Conservation (phyloP, 2,888 invertebrate species). For the Ferrisia virgata region DNA sequence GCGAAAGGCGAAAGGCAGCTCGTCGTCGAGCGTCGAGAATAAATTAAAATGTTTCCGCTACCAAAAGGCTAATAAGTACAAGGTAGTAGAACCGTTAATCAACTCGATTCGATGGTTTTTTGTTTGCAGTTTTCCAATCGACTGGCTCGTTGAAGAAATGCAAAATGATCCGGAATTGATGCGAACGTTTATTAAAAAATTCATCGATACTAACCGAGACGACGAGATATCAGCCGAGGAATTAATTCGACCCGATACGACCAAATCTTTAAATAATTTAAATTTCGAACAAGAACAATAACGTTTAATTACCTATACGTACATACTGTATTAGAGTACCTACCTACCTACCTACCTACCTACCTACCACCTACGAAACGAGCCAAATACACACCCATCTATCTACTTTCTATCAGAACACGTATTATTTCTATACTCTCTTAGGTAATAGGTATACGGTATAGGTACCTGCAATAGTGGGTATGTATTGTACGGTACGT, state of each 20-base stretch:
- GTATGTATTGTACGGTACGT: too few relatives aligned
- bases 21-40: not conserved
- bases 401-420: too few relatives aligned
- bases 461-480: too few relatives aligned
- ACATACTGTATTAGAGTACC: not conserved
- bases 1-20: not conserved
- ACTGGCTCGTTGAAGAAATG: constrained; percentile 55
- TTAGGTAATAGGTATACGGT: too few relatives aligned
- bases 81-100: not conserved
- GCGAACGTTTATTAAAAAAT: constrained; percentile 60
- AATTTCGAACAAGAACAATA: constrained; percentile 29
- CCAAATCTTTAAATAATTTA: not conserved
- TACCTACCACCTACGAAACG: too few relatives aligned
- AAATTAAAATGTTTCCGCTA: not conserved
- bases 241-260: constrained; percentile 56
- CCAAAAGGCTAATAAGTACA: too few relatives aligned
- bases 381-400: too few relatives aligned
- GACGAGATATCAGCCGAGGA: constrained; percentile 60
- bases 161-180: constrained; percentile 61
- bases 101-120: constrained; percentile 34
- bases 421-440: too few relatives aligned
- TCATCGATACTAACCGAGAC: constrained; percentile 60
- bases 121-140: constrained; percentile 51
- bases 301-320: not conserved
- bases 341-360: not conserved